These are phyloP conservation scores for Coremacera marginata DNA, from an alignment of 2,888 invertebrate genomes.

Conservation along the genomic window DNA sequence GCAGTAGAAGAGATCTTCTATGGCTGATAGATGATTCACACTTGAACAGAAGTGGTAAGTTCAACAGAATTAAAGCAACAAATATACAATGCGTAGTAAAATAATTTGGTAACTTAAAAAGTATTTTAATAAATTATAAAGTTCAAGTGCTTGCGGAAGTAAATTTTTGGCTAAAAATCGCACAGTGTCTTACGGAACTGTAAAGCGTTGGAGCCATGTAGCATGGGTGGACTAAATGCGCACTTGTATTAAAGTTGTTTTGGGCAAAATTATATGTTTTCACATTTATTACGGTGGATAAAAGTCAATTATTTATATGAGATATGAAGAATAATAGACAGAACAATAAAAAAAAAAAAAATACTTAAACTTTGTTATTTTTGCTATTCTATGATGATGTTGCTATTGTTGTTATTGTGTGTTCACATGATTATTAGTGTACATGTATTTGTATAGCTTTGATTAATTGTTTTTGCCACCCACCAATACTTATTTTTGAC, in stretches of 20 bases:
- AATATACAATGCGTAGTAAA: neutral
- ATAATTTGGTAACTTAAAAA: neutral
- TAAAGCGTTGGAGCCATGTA: too few relatives aligned
- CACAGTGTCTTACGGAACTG: too few relatives aligned
- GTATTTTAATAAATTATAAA: neutral
- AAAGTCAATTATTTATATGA: too few relatives aligned
- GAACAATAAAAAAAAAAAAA: neutral
- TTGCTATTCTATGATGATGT: neutral
- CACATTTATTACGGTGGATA: too few relatives aligned
- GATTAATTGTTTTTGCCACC: constrained; percentile 12
- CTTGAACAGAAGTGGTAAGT: neutral
- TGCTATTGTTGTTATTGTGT: neutral
- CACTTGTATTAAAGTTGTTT: neutral
- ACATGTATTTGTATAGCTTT: neutral
- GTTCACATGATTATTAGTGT: neutral
- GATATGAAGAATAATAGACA: neutral
- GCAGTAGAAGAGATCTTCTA: neutral
- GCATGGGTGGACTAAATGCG: constrained; percentile 2
- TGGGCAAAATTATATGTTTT: neutral
- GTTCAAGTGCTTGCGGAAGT: constrained; percentile 16
- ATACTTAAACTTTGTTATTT: neutral
- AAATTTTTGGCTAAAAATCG: neutral
- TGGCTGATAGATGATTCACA: constrained; percentile 1
- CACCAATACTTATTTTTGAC: neutral
- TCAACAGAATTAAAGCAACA: neutral